phyloP scores from a whole-genome alignment of 2,888 invertebrate genomes.

The Selenia dentaria region DNA sequence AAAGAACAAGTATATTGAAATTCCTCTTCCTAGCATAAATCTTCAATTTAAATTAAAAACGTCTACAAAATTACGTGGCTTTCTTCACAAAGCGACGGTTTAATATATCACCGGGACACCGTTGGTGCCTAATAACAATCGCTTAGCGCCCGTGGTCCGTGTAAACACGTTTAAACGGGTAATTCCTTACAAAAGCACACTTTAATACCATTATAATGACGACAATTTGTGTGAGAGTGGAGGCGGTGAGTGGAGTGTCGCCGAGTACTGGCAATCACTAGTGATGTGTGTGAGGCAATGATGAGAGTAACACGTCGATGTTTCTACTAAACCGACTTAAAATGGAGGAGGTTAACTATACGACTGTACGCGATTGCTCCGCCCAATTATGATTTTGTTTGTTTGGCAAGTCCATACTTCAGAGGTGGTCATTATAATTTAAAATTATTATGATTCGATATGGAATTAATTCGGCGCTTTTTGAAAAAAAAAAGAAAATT shows the following conservation, averaged over 20 bases:
- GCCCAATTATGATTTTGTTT: too few relatives aligned
- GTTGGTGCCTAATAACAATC: conserved; percentile 24
- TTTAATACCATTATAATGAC: conserved; percentile 59
- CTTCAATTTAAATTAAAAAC: conserved; percentile 29
- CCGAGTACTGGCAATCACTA: conserved; percentile 14
- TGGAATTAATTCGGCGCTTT: too few relatives aligned
- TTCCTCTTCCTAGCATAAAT: conserved; percentile 24
- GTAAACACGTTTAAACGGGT: conserved; percentile 62
- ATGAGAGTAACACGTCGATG: too few relatives aligned
- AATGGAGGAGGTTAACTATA: too few relatives aligned
- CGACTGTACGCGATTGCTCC: too few relatives aligned
- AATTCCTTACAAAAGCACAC: conserved; percentile 48
- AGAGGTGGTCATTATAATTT: too few relatives aligned
- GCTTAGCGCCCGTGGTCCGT: conserved; percentile 43
- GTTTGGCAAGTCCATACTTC: too few relatives aligned
- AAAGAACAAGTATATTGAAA: conserved; percentile 26
- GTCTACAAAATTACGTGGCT: conserved; percentile 30
- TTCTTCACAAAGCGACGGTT: conserved; percentile 29
- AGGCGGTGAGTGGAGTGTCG: conserved; percentile 22
- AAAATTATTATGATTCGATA: too few relatives aligned
- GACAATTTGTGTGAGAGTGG: conserved; percentile 45
- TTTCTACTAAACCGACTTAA: too few relatives aligned
- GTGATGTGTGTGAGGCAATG: too few relatives aligned
- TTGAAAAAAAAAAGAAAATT: too few relatives aligned
- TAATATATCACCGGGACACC: conserved; percentile 30